Conservation (phyloP, 2,888 invertebrate genomes). For the Sarcophaga rosellei region DNA sequence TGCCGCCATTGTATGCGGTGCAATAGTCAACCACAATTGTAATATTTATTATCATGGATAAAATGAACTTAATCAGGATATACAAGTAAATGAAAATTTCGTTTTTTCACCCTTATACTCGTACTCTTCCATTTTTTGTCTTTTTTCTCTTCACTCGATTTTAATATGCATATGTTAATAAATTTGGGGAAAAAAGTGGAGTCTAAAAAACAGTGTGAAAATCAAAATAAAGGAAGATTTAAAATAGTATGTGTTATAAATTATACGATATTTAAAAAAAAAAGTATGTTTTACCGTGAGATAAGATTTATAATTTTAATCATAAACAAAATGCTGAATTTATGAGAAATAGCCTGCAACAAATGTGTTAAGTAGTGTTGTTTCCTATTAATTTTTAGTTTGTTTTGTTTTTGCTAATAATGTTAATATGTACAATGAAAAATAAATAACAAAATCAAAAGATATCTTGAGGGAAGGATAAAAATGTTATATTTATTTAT, state of each 20-base stretch:
- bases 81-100: constrained; percentile 23
- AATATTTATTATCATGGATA: constrained; percentile 58
- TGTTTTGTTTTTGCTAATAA: no score
- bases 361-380: no score
- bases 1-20: background rate
- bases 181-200: background rate
- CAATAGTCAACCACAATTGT: constrained; percentile 49
- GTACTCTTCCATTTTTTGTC: background rate
- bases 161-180: background rate
- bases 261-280: background rate
- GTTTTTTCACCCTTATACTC: background rate
- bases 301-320: background rate
- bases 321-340: background rate
- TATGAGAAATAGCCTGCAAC: no score
- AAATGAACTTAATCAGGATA: constrained; percentile 59
- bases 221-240: background rate
- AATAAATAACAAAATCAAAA: no score
- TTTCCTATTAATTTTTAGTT: no score
- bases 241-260: background rate
- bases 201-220: background rate
- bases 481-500: no score
- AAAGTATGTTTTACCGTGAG: background rate
- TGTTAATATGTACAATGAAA: no score
- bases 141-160: background rate
- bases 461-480: no score